Evolutionary conservation across 2,113 vertebrate species (phyloP).

Genomic region (Sorex fumeus): DNA sequence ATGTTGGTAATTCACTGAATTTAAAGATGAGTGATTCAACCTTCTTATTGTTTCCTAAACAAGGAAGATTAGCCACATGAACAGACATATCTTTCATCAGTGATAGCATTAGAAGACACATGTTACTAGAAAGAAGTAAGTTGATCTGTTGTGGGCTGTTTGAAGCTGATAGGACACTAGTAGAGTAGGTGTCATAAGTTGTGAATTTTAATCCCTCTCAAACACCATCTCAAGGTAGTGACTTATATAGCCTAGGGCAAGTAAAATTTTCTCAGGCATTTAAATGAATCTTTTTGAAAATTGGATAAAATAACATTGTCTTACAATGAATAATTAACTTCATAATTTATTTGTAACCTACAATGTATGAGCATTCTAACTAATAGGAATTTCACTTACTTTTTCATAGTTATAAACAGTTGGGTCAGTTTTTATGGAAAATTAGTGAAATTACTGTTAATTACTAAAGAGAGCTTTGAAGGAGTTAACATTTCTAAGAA

Average conservation of each 20-base stretch:
- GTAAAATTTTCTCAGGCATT: constrained; percentile 57
- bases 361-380: background rate
- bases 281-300: constrained; percentile 54
- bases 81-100: constrained; percentile 76
- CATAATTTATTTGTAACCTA: constrained; percentile 24
- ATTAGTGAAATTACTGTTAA: background rate
- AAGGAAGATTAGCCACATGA: constrained; percentile 73
- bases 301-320: constrained; percentile 12
- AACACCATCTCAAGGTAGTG: background rate
- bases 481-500: constrained; percentile 40
- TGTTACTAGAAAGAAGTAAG: constrained; percentile 73
- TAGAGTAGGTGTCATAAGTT: constrained; percentile 55
- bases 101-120: constrained; percentile 61
- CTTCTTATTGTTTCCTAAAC: constrained; percentile 37
- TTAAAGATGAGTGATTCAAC: constrained; percentile 8
- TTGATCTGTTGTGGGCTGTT: constrained; percentile 71
- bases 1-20: background rate
- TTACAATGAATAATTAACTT: constrained; percentile 46
- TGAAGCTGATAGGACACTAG: constrained; percentile 46
- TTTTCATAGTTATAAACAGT: background rate
- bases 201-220: constrained; percentile 71
- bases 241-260: constrained; percentile 62
- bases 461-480: background rate
- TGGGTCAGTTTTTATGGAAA: constrained; percentile 23
- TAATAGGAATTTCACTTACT: background rate